phyloP scores from a whole-genome alignment of 2,113 vertebrate species.

The Pelobates fuscus region DNA sequence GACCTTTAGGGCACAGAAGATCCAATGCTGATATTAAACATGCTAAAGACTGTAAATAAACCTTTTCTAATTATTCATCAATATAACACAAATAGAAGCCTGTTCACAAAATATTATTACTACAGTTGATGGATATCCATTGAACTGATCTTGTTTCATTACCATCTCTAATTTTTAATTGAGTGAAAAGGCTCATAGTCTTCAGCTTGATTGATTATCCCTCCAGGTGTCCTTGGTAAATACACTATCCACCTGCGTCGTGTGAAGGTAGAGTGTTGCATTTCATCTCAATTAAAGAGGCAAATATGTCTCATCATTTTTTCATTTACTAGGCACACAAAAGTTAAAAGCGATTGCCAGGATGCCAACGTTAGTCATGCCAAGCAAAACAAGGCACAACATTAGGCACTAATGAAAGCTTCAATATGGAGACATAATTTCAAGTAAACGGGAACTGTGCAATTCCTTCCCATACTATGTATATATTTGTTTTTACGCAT shows the following conservation, averaged over 20 bases:
- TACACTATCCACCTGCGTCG: conserved; percentile 16
- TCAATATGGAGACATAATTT: neutral
- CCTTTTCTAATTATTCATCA: too few species aligned
- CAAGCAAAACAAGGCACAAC: conserved; percentile 15
- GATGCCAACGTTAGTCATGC: conserved; percentile 6
- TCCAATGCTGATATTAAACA: too few species aligned
- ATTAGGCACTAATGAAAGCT: neutral
- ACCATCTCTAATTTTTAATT: neutral
- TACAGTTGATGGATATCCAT: neutral
- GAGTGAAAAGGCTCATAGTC: neutral
- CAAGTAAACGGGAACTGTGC: neutral
- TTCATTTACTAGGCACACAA: conserved; percentile 24
- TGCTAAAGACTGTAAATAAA: too few species aligned
- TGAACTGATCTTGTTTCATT: neutral
- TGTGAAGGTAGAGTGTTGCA: conserved; percentile 8
- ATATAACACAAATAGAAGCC: neutral
- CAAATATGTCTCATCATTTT: conserved; percentile 40
- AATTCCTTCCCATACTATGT: neutral
- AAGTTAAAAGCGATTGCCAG: conserved; percentile 8
- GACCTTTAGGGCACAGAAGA: too few species aligned
- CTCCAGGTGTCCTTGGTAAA: conserved; percentile 24
- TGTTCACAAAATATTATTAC: neutral
- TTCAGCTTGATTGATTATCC: neutral
- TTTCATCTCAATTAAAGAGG: conserved; percentile 8
- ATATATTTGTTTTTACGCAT: neutral